Evolutionary conservation across 2,888 invertebrate species (phyloP), one percentile per base, ranked within the genome.

Genomic region (Ectobius pallidus): DNA sequence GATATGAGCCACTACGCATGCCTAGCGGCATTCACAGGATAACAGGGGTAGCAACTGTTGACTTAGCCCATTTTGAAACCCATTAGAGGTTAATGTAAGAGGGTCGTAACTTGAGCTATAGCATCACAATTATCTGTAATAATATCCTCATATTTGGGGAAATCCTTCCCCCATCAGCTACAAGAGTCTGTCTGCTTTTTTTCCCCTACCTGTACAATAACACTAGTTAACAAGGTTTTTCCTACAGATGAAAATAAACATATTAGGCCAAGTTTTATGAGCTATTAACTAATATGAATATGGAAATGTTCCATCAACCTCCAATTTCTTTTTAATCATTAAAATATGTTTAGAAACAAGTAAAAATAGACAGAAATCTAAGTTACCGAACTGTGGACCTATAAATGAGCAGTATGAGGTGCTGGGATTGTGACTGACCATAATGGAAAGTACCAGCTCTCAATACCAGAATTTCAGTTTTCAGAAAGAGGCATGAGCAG

Each of bases 221-320:
- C n/a, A n/a, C n/a, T n/a, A n/a, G n/a, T n/a, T 46, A 46, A 46
- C 46, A 46, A 9, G 46, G 46, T 46, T 46, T 46, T 46, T 46
- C 18, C 46, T 20, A 4, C 46, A 46, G 9, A 20, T 46, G 2
- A 46, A 46, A 46, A 46, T 46, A 9, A 20, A 20, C 46, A 46
- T 46, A 9, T 46, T 46, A 6, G 4, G 11, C 2, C 52, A 22
- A 6, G 25, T 2, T 55, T 20, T 55, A 20, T 55, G 25, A 22
- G 52, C 52, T 22, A 11, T 20, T 55, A 55, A 55, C 22, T 18
- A 55, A 55, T 55, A 55, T 55, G 52, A 55, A 22, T 22, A 6
- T 55, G 22, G 22, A 55, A 20, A 55, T 55, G 52, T 22, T 55
- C 52, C 6, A 22, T 2, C 52, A 52, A n/a, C 52, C 52, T 18